Conservation (phyloP, 2,888 invertebrate species). For the Pseudococcus longispinus region DNA sequence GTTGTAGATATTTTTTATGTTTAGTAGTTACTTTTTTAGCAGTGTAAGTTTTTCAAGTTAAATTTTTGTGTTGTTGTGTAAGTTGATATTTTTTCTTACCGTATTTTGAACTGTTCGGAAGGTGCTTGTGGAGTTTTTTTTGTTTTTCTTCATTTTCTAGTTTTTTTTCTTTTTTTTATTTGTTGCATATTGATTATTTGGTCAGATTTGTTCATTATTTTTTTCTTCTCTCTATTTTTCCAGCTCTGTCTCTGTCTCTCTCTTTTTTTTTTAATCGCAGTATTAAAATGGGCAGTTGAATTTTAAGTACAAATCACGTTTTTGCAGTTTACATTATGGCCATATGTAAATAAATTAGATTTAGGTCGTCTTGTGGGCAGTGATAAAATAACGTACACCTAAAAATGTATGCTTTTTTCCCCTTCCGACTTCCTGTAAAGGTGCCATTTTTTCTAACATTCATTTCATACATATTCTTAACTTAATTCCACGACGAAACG, state of each 20-base stretch:
- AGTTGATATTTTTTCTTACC: conserved; percentile 10
- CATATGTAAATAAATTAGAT: conserved; percentile 21
- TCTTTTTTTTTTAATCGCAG: neutral
- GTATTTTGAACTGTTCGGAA: neutral
- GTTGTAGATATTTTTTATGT: conserved; percentile 33
- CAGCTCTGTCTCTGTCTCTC: neutral
- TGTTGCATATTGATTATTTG: neutral
- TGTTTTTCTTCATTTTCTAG: neutral
- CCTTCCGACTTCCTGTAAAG: neutral
- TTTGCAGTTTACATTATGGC: neutral
- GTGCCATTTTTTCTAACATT: conserved; percentile 5
- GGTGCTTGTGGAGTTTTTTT: neutral
- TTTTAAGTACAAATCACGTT: neutral
- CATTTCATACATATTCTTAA: no score
- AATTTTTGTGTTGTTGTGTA: conserved; percentile 5
- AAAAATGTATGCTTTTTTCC: neutral
- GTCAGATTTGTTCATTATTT: neutral
- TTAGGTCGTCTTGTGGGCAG: neutral
- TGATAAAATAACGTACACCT: neutral
- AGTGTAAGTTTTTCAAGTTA: neutral
- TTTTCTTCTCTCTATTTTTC: neutral
- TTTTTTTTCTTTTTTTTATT: neutral
- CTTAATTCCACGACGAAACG: no score
- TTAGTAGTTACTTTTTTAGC: neutral
- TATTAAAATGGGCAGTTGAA: neutral